Base-by-base conservation (phyloP, 2,888 invertebrate species). In the Melipona bicolor region DNA sequence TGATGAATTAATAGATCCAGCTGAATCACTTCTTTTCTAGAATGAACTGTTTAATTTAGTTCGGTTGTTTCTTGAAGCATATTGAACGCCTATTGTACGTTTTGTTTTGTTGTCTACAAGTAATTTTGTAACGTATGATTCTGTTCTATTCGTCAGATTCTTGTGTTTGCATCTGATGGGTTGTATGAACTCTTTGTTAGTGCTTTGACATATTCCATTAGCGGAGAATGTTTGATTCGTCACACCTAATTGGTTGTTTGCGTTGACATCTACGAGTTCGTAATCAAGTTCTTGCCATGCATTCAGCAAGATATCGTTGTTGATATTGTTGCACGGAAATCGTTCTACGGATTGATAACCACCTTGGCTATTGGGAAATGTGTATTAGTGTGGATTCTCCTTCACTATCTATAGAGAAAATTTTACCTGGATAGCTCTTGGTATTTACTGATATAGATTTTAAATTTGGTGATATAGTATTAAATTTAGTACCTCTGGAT, bases 181-280 rank as follows among this genome's bases (percentile, higher is more conserved):
- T 86, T 96, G 95, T n/a, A 97, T 96, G 88, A 96, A 97, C 1
- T 97, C 97, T 2, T 93, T 94, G 90, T 97, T 97, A 97, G 36
- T 36, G 9, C 97, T 90, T 96, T 93, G 69, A 95, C 94, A 6
- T 36, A 6, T 36, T 36, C 9, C 36, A 36, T 36, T 36, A 6
- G 36, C 36, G 36, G 36, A 36, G 1, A 96, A 95, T 21, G 96
- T 95, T 91, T 97, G 97, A 67, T 96, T 94, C 93, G 96, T 96
- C 3, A 96, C 95, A 27, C 97, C 97, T 9, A 96, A 93, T 91
- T 96, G 96, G 59, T 94, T 92, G 69, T 95, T 95, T 0, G 95
- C 36, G 9, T 36, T 36, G 36, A 36, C 6, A 36, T 36, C 36
- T 36, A 36, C 9, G 9, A 9, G 9, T 0, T 95, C 95, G 64